Evolutionary conservation across 2,113 vertebrate genomes (phyloP), one percentile per base, ranked within the genome.

Genomic region (Aleadryas rufinucha): DNA sequence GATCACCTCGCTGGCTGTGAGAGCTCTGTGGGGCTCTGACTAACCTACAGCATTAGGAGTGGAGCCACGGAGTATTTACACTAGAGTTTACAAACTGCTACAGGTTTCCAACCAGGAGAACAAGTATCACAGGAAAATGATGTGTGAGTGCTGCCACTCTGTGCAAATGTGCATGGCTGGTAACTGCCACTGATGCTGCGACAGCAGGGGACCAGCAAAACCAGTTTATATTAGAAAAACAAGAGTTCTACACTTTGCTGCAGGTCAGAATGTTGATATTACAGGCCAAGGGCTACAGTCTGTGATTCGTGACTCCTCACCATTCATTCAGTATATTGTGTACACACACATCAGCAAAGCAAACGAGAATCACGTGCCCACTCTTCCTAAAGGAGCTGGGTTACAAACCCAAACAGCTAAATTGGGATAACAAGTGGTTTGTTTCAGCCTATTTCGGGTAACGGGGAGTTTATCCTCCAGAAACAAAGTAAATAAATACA

Each of bases 321-420:
- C 1, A 7, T 19, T 89, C 30, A 20, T 20, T 80, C 2, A 0
- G 13, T 7, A 1, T 6, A 4, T 31, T 60, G 27, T 28, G 14
- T 1, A 31, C 27, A 68, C 19, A 13, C 3, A 63, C 35, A 5
- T 0, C n/a, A 37, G 37, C 54, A 80, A 47, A 74, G 80, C 37
- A 49, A 84, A 49, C 5, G 7, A 31, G 12, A 4, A 18, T 35
- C 5, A 1, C 5, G 1, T 21, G 26, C 57, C 37, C 18, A 5
- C 13, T 59, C 6, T 20, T 41, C 14, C 20, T 45, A 26, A 72
- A 77, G 28, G 20, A 70, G 16, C 23, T 8, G 41, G 3, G 15
- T 31, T 9, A 31, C 13, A 68, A 68, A 59, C 24, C 5, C 64
- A 69, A 45, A 24, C 16, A 74, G 30, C 27, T 31, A 31, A 12